Evolutionary conservation across 2,113 vertebrate genomes (phyloP).

Genomic region (Bostrychus sinensis): DNA sequence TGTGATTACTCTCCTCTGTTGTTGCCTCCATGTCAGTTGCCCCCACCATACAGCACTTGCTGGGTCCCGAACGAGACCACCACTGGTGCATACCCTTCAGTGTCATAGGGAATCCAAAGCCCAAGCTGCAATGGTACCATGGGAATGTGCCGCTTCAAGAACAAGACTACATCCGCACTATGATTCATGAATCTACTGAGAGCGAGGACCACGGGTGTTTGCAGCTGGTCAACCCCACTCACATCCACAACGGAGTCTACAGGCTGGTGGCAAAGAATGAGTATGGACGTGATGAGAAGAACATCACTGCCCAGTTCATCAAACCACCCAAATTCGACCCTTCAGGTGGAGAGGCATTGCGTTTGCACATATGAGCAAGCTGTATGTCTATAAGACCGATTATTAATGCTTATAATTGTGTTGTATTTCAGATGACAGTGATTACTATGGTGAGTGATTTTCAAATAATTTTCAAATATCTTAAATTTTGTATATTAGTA

Average conservation of each 20-base stretch:
- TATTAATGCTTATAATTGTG: background rate
- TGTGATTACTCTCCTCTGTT: slow-evolving; percentile 72
- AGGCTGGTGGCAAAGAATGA: slow-evolving; percentile 89
- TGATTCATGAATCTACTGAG: slow-evolving; percentile 87
- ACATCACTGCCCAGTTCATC: slow-evolving; percentile 91
- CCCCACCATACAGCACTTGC: slow-evolving; percentile 90
- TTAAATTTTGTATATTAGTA: background rate
- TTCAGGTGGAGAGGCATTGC: slow-evolving; percentile 47
- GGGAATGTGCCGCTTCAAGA: slow-evolving; percentile 84
- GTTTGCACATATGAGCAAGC: background rate
- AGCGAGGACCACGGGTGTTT: slow-evolving; percentile 96
- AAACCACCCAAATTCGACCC: slow-evolving; percentile 83
- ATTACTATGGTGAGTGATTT: slow-evolving; percentile 69
- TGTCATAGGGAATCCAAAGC: slow-evolving; percentile 93
- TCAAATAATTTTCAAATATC: background rate
- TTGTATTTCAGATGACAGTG: slow-evolving; percentile 37
- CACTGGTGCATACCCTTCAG: slow-evolving; percentile 99
- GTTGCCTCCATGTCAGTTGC: slow-evolving; percentile 83
- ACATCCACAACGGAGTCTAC: slow-evolving; percentile 95
- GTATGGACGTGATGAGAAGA: slow-evolving; percentile 88
- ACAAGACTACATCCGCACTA: slow-evolving; percentile 89
- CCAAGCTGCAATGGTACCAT: slow-evolving; percentile 91
- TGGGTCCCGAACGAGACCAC: slow-evolving; percentile 86
- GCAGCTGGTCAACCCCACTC: slow-evolving; percentile 93
- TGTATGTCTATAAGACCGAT: background rate